Conservation (phyloP, 2,113 vertebrate species). For the Chlamydotis undulata region DNA sequence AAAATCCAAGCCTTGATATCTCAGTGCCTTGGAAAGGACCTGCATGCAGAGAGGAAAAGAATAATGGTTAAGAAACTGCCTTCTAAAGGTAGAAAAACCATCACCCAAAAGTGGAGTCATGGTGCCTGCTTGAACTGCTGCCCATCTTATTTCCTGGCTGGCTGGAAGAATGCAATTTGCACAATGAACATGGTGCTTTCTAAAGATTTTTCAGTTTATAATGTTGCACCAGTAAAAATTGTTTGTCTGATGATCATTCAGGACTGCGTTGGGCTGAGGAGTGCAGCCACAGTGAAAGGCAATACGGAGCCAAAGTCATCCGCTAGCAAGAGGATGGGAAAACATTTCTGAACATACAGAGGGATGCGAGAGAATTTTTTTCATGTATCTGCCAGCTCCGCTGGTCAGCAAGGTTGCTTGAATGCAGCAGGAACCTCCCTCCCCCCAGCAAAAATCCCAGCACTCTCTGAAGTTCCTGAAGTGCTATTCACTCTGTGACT, state of each 20-base stretch:
- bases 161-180: background rate
- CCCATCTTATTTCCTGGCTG: background rate
- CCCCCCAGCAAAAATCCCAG: background rate
- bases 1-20: background rate
- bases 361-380: background rate
- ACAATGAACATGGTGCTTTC: background rate
- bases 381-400: background rate
- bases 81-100: background rate
- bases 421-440: background rate
- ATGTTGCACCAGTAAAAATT: background rate
- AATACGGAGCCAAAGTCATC: background rate
- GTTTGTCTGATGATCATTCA: background rate
- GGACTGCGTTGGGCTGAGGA: background rate
- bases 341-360: background rate
- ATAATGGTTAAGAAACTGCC: background rate
- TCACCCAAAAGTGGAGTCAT: background rate
- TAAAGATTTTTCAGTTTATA: background rate
- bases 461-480: background rate
- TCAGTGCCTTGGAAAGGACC: background rate
- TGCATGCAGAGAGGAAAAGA: background rate
- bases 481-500: background rate
- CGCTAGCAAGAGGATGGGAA: background rate
- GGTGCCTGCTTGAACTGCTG: background rate
- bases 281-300: background rate
- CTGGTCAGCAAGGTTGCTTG: background rate